These are phyloP conservation scores for Elegia similella DNA, from an alignment of 2,888 invertebrate genomes.

Conservation along the genomic window DNA sequence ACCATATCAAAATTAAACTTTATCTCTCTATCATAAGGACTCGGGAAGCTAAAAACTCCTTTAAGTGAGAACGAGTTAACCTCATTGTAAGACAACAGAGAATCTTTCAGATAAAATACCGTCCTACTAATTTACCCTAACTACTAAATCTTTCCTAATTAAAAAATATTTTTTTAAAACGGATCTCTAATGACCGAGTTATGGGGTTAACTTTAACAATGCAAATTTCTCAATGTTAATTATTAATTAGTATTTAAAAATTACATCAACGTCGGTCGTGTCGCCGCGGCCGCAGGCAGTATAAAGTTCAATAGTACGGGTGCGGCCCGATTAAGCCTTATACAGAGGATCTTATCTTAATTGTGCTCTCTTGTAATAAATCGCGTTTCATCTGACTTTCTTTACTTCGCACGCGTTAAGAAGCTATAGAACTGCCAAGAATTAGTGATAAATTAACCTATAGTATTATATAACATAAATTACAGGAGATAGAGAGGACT, in stretches of 20 bases:
- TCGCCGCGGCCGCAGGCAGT: constrained; percentile 8
- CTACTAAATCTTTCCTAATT: no score
- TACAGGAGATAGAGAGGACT: no score
- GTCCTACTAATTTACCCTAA: no score
- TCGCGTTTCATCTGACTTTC: constrained; percentile 38
- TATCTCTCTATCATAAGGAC: no score
- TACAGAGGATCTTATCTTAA: constrained; percentile 46
- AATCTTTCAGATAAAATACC: no score
- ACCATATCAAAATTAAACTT: no score
- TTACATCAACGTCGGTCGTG: not conserved
- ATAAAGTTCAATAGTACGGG: constrained; percentile 34
- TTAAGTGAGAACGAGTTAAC: no score
- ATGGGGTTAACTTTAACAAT: not conserved
- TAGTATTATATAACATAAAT: no score
- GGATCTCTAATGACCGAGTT: no score
- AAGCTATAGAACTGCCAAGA: constrained; percentile 22
- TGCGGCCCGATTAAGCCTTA: constrained; percentile 42
- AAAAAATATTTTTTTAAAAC: no score
- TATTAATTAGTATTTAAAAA: constrained; percentile 15
- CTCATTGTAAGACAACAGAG: no score
- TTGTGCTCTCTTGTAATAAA: constrained; percentile 43
- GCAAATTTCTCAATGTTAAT: constrained; percentile 3
- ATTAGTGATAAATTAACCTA: not conserved
- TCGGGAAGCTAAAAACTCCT: no score
- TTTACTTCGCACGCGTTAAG: constrained; percentile 23